These are phyloP conservation scores for Cervus canadensis DNA, from an alignment of 2,113 vertebrate species.

Conservation along the genomic window DNA sequence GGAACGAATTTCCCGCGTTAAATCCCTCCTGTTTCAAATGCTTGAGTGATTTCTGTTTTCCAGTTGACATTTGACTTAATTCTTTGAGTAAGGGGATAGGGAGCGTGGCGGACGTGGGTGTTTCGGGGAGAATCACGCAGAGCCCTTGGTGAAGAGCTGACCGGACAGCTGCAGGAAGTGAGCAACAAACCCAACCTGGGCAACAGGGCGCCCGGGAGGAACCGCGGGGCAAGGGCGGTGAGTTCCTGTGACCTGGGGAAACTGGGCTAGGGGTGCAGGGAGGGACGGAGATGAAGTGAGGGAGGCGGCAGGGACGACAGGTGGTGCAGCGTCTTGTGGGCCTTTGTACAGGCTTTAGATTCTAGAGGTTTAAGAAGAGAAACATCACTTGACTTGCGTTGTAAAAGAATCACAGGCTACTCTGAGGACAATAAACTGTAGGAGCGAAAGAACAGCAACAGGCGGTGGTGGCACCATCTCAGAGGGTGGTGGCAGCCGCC, in stretches of 20 bases:
- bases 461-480: too few relatives aligned
- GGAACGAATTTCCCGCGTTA: neutral
- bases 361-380: neutral
- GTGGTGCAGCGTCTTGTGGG: neutral
- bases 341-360: neutral
- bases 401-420: neutral
- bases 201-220: fast-evolving
- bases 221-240: neutral
- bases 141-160: neutral
- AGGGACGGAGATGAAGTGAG: neutral
- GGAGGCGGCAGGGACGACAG: neutral
- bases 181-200: neutral
- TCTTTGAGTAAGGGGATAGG: neutral
- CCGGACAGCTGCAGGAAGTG: neutral
- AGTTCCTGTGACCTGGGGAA: neutral
- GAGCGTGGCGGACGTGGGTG: neutral
- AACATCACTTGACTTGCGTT: neutral
- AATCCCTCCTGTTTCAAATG: neutral
- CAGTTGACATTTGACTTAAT: neutral
- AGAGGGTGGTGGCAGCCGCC: neutral
- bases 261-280: neutral
- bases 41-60: neutral
- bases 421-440: neutral
- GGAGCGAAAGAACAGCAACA: neutral
- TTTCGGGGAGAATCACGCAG: neutral